Conservation (phyloP, 2,113 vertebrate species). For the Lichenostomus cassidix region DNA sequence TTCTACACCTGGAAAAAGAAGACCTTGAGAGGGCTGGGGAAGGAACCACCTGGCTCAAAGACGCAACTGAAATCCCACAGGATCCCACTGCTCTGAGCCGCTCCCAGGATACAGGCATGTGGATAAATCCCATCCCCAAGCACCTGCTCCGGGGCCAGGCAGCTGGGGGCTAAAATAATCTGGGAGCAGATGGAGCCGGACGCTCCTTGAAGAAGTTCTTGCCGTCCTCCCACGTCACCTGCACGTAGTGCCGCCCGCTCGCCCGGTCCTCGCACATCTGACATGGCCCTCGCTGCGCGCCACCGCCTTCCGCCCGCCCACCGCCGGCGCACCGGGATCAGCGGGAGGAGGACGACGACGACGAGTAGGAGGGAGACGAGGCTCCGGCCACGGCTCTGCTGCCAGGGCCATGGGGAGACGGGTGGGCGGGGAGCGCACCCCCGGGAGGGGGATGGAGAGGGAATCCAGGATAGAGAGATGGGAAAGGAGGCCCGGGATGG, state of each 20-base stretch:
- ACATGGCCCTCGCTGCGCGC: not conserved
- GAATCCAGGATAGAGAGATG: not conserved
- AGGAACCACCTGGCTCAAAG: not conserved
- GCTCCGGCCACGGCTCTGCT: conserved; percentile 86
- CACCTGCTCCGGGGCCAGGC: conserved; percentile 29
- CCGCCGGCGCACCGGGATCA: not conserved
- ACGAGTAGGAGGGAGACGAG: conserved; percentile 62
- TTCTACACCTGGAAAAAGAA: not conserved
- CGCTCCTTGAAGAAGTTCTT: conserved; percentile 84
- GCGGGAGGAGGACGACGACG: conserved; percentile 42
- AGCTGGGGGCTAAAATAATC: conserved; percentile 43
- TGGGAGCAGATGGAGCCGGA: not conserved
- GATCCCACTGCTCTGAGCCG: accelerated
- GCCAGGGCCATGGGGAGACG: conserved; percentile 80
- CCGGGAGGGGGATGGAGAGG: not conserved
- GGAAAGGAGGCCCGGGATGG: not conserved
- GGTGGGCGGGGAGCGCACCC: too few species aligned
- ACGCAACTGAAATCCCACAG: accelerated
- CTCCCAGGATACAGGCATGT: not conserved
- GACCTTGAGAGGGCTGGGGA: not conserved
- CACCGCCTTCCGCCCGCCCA: conserved; percentile 57
- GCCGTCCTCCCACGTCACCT: conserved; percentile 88
- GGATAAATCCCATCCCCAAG: not conserved
- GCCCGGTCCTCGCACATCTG: conserved; percentile 89
- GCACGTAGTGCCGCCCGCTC: conserved; percentile 87